Conservation (phyloP, 2,888 invertebrate species). For the Pasiphila rectangulata region DNA sequence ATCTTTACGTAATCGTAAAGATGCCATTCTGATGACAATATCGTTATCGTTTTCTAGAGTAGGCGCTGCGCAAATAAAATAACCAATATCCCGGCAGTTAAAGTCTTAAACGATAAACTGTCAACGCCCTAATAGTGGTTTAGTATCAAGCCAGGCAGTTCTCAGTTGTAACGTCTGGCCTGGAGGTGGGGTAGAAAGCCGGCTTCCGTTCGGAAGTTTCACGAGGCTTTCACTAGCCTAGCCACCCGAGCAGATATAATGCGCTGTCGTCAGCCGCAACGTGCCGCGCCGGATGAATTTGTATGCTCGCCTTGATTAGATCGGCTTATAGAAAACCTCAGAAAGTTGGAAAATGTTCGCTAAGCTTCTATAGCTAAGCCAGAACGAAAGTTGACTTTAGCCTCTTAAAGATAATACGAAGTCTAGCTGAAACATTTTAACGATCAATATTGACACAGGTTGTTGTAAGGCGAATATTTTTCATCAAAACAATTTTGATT, state of each 20-base stretch:
- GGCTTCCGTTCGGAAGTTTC: conserved; percentile 76
- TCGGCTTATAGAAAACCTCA: conserved; percentile 37
- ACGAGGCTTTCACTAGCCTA: conserved; percentile 71
- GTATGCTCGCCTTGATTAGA: conserved; percentile 47
- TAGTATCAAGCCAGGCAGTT: conserved; percentile 41
- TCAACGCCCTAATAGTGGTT: conserved; percentile 22
- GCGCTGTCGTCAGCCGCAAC: conserved; percentile 37
- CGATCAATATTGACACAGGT: conserved; percentile 13
- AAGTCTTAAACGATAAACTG: conserved; percentile 21
- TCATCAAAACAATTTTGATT: conserved; percentile 26
- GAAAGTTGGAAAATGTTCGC: conserved; percentile 22
- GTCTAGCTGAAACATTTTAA: conserved; percentile 4
- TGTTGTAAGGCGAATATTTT: conserved; percentile 19
- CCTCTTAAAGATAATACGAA: conserved; percentile 3
- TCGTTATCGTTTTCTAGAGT: too few species aligned
- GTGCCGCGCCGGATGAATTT: conserved; percentile 45
- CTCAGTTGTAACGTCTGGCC: conserved; percentile 45
- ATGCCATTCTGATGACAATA: too few species aligned
- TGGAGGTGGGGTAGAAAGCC: conserved; percentile 75
- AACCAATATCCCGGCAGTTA: conserved; percentile 20
- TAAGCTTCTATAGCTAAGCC: conserved; percentile 13
- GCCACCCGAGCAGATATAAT: conserved; percentile 50
- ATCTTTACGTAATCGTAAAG: too few species aligned
- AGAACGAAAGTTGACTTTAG: not conserved
- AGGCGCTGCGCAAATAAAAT: conserved; percentile 11